Evolutionary conservation across 2,888 invertebrate species (phyloP).

Genomic region (Cantharis lateralis): DNA sequence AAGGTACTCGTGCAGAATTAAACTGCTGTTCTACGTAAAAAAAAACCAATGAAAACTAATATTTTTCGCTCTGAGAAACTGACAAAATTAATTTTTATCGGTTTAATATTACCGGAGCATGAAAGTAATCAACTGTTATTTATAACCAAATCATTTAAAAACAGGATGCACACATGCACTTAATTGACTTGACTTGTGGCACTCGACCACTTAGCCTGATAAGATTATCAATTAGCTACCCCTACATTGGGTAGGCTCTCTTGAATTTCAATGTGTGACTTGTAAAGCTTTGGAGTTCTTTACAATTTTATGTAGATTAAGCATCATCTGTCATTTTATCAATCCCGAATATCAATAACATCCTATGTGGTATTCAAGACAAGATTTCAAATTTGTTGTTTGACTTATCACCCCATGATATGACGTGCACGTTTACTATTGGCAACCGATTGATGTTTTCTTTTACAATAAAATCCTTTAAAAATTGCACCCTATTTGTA

Average conservation of each 20-base stretch:
- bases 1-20: no score
- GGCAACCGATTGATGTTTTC: constrained; percentile 17
- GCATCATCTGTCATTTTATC: neutral
- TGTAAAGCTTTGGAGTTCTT: neutral
- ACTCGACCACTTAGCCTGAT: neutral
- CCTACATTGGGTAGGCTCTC: neutral
- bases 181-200: neutral
- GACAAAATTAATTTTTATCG: neutral
- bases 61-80: no score
- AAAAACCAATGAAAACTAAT: no score
- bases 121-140: neutral
- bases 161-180: neutral
- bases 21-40: no score
- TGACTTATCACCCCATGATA: constrained; percentile 2
- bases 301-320: neutral
- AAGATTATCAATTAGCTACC: neutral
- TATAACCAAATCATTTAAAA: neutral
- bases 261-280: neutral
- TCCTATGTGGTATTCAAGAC: neutral
- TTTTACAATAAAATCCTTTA: neutral
- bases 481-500: neutral
- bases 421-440: constrained; percentile 10
- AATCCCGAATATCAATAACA: neutral
- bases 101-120: neutral
- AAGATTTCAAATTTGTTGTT: neutral